A percentile compares a stretch with the other conserved stretches of the same genome.
Evolutionary conservation across 2,113 vertebrate genomes (phyloP).

Genomic region (Aldabrachelys gigantea): DNA sequence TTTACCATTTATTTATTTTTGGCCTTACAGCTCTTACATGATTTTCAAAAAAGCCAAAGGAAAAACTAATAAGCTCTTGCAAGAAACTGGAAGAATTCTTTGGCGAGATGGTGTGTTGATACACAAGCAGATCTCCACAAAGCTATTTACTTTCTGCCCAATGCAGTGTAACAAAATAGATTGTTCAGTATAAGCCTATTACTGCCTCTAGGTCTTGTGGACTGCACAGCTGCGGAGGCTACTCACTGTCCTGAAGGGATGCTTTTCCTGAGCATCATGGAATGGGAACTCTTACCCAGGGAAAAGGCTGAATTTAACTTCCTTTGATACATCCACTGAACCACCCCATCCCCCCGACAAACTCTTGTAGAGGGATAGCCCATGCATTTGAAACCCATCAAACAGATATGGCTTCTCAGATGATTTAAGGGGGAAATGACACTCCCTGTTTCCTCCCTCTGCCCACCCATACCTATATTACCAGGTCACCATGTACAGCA

Average conservation of each 20-base stretch:
- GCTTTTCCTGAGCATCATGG: background rate
- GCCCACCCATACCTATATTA: background rate
- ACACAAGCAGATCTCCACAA: background rate
- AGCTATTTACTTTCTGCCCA: background rate
- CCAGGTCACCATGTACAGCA: background rate
- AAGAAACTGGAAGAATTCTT: background rate
- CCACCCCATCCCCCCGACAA: background rate
- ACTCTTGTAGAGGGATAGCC: background rate
- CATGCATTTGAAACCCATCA: background rate
- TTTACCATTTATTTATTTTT: background rate
- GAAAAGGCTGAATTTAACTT: conserved; percentile 1
- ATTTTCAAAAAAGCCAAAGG: background rate
- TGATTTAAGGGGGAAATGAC: background rate
- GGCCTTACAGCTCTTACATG: background rate
- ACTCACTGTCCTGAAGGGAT: background rate
- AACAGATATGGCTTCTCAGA: background rate
- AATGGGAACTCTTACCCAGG: background rate
- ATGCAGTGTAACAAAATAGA: background rate
- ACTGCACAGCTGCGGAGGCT: conserved; percentile 5
- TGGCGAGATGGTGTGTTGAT: background rate
- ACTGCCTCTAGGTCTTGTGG: background rate
- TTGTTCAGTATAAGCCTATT: background rate
- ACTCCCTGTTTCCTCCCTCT: background rate
- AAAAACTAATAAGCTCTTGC: background rate
- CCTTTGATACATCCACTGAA: background rate